A percentile compares a stretch with the other conserved stretches of the same genome.
Evolutionary conservation across 64 coral and sea anemone genomes (phyloP).

Genomic region (Pachyseris speciosa): DNA sequence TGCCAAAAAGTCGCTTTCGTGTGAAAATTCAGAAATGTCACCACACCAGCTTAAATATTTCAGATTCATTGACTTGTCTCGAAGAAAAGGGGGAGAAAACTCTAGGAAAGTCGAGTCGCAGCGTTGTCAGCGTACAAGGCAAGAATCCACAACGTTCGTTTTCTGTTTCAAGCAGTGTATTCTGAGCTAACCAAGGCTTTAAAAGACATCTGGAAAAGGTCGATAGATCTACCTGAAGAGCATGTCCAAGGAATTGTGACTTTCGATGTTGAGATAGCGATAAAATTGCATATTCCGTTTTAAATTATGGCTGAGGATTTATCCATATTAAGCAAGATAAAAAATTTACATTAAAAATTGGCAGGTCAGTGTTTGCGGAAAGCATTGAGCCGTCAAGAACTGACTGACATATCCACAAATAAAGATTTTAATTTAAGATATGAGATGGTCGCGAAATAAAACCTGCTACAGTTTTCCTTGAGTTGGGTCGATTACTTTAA

Average conservation of each 20-base stretch:
- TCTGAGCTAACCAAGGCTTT: neutral
- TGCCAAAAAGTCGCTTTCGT: constrained; percentile 28
- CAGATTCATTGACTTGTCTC: neutral
- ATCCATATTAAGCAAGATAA: neutral
- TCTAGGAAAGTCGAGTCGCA: neutral
- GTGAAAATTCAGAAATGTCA: constrained; percentile 54
- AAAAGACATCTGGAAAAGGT: neutral
- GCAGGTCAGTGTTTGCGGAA: neutral
- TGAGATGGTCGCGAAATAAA: neutral
- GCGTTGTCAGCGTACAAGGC: constrained; percentile 6
- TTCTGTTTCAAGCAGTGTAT: neutral
- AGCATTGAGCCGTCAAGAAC: neutral
- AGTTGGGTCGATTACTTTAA: neutral
- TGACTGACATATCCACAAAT: neutral
- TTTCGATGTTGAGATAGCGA: neutral
- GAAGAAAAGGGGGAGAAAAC: neutral
- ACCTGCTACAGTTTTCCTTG: neutral
- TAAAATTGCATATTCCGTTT: constrained; percentile 7
- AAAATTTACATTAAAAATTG: constrained; percentile 18
- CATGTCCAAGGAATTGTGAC: too few species aligned
- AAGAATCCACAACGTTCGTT: constrained; percentile 17
- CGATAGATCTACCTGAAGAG: too few species aligned
- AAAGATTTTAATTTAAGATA: neutral
- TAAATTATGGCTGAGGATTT: constrained; percentile 11
- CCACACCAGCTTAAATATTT: constrained; percentile 28